Evolutionary conservation across 2,888 invertebrate genomes (phyloP).

Genomic region (Drosophila mayaguana): DNA sequence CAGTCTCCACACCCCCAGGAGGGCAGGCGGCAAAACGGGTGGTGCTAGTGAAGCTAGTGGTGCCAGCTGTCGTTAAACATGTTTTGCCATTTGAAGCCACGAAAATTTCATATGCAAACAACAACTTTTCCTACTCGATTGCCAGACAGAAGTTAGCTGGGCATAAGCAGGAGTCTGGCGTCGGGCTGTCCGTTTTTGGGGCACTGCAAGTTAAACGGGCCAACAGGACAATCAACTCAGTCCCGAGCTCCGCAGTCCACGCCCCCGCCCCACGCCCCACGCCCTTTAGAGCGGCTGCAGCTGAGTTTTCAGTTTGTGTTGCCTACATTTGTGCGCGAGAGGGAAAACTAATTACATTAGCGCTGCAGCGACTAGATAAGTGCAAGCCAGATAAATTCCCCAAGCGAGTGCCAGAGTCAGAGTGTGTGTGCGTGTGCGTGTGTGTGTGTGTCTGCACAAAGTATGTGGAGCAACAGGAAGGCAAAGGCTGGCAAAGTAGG

Average conservation of each 20-base stretch:
- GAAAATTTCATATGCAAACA: conserved; percentile 6
- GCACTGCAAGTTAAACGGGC: conserved; percentile 5
- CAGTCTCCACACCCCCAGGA: background rate
- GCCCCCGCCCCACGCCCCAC: background rate
- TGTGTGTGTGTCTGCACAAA: background rate
- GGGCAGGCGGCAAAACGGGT: background rate
- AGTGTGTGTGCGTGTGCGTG: background rate
- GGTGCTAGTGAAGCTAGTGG: background rate
- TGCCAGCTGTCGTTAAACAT: conserved; percentile 5
- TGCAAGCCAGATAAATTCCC: conserved; percentile 27
- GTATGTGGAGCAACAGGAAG: conserved; percentile 10
- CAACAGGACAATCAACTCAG: conserved; percentile 10
- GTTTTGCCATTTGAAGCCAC: background rate
- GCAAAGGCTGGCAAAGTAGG: conserved; percentile 4
- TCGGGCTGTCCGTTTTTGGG: background rate
- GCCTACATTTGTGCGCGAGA: conserved; percentile 26
- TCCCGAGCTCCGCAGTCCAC: no score
- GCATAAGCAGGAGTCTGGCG: background rate
- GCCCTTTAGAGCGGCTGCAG: background rate
- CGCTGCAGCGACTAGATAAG: conserved; percentile 41
- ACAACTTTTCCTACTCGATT: background rate
- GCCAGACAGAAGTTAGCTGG: background rate
- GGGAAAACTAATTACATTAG: conserved; percentile 61
- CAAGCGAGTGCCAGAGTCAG: background rate
- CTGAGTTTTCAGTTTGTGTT: conserved; percentile 21